Base-by-base conservation (phyloP, 2,888 invertebrate genomes). In the Sthenelais limicola region DNA sequence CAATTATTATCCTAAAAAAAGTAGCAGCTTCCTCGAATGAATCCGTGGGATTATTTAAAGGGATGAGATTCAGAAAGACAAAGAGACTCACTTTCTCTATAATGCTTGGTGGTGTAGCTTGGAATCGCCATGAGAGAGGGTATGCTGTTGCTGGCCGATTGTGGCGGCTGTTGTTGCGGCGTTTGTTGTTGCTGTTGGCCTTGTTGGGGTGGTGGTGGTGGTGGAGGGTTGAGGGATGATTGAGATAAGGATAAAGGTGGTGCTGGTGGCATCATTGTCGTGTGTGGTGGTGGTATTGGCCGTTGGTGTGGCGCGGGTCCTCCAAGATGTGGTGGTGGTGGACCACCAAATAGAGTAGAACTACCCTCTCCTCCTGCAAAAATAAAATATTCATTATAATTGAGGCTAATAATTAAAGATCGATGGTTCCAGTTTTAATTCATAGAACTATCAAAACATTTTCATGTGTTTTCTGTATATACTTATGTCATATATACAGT, bases 61-160 rank as follows among this genome's bases (percentile, higher is more conserved):
- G n/a, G n/a, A n/a, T n/a, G n/a, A n/a, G n/a, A n/a, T n/a, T n/a
- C n/a, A 43, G 18, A 18, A 18, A 43, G 18, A 18, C n/a, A n/a
- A n/a, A 24, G 51, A 24, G 51, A 62, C 62, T 62, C 43, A 62
- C 62, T 62, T 21, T 38, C n/a, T n/a, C n/a, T 62, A 43, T 38
- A 62, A 18, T 62, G 62, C 21, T 62, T 62, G 35, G 62, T 62
- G 24, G 62, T 62, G 62, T 62, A 62, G 38, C 62, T 62, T 9
- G 62, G 62, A 21, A 62, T 62, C 21, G 62, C 7, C 62, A 62
- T 62, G 1, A 62, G 24, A 2, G 35, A 9, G 4, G 38, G 62
- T 43, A 62, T 33, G 15, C 21, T 62, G 38, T 35, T 24, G 7
- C 38, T 18, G 12, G 3, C 3, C 1, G 38, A 3, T 15, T 35